Percentiles rank a stretch among this genome's conserved stretches.
Conservation (phyloP, 2,888 invertebrate species). For the Pilophorus perplexus region DNA sequence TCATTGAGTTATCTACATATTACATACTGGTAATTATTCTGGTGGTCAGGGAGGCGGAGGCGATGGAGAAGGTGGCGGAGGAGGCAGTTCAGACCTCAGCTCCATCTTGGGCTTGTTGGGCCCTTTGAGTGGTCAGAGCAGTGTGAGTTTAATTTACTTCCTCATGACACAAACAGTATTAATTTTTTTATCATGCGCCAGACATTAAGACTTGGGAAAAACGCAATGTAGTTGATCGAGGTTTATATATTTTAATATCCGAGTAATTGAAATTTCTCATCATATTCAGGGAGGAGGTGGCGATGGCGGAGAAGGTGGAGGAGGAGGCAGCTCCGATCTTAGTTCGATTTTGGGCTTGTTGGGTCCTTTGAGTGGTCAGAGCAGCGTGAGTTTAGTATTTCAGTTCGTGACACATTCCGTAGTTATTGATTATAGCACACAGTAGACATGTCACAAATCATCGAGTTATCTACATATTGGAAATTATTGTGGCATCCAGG, state of each 20-base stretch:
- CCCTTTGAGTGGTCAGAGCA: constrained; percentile 46
- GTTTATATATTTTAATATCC: too few species aligned
- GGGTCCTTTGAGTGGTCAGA: constrained; percentile 47
- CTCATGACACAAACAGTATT: too few species aligned
- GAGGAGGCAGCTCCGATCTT: constrained; percentile 47
- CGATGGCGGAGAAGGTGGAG: constrained; percentile 41
- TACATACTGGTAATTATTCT: too few species aligned
- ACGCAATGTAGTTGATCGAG: too few species aligned
- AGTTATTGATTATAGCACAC: neutral
- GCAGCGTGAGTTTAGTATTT: constrained; percentile 41
- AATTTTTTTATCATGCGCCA: too few species aligned
- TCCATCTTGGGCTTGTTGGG: constrained; percentile 42
- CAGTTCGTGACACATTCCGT: neutral
- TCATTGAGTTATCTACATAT: too few species aligned
- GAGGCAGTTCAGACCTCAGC: constrained; percentile 44
- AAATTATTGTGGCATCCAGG: neutral
- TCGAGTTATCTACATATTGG: too few species aligned
- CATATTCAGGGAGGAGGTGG: constrained; percentile 41
- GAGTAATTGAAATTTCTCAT: too few species aligned
- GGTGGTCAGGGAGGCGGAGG: constrained; percentile 35
- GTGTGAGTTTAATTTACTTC: constrained; percentile 40
- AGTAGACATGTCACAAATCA: neutral
- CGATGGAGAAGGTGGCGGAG: constrained; percentile 43
- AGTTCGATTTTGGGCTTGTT: constrained; percentile 47
- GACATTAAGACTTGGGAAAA: too few species aligned